Conservation (phyloP, 2,113 vertebrate species). For the Alligator sinensis region DNA sequence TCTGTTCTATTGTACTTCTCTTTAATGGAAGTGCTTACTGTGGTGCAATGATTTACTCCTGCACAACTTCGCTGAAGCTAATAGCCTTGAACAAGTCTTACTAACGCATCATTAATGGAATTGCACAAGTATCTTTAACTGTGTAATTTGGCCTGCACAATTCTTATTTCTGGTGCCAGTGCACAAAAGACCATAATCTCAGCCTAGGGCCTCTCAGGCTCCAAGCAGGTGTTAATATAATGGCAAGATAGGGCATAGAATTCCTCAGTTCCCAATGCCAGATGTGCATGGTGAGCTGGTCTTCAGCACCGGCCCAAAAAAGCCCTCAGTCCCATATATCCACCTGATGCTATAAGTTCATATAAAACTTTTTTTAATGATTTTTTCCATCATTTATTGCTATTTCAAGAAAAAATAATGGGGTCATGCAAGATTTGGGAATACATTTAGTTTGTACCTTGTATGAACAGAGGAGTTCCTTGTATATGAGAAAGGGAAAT, state of each 20-base stretch:
- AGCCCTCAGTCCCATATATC: too few relatives aligned
- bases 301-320: too few relatives aligned
- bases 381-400: neutral
- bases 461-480: neutral
- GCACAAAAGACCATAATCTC: neutral
- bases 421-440: neutral
- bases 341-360: too few relatives aligned
- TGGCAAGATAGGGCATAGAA: neutral
- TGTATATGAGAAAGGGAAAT: neutral
- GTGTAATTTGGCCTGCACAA: neutral
- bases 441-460: neutral
- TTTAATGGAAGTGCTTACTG: conserved; percentile 1
- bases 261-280: neutral
- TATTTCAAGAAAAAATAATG: conserved; percentile 2
- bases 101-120: neutral
- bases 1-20: neutral
- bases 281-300: too few relatives aligned
- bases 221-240: neutral
- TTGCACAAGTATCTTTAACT: neutral
- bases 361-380: neutral
- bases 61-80: neutral
- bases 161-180: neutral
- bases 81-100: neutral
- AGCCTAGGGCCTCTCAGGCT: neutral
- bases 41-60: neutral